These are phyloP conservation scores for Reticulitermes lucifugus DNA, from an alignment of 2,888 invertebrate species.

Conservation along the genomic window DNA sequence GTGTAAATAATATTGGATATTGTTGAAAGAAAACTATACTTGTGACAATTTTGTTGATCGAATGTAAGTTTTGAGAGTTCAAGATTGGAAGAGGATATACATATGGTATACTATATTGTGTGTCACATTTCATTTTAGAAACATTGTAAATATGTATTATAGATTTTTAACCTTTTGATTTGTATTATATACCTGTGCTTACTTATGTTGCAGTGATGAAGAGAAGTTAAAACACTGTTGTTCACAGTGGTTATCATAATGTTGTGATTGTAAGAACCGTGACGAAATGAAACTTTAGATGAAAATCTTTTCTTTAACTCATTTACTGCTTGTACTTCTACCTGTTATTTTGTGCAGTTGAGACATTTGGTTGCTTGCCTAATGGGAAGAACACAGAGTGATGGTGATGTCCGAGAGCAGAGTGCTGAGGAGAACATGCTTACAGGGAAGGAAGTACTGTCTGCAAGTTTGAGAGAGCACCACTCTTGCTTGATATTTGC, in stretches of 20 bases:
- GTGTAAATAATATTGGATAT: constrained; percentile 23
- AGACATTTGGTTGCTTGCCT: no score
- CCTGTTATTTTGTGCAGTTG: no score
- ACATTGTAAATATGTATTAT: constrained; percentile 48
- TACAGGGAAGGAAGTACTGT: no score
- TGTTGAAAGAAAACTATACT: background rate
- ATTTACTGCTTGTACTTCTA: no score
- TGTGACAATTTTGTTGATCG: constrained; percentile 37
- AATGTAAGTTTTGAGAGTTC: constrained; percentile 32
- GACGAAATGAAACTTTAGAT: constrained; percentile 12
- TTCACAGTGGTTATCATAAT: background rate
- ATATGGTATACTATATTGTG: constrained; percentile 22
- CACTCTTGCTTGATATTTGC: no score
- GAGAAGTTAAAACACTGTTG: background rate
- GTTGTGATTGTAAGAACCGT: constrained; percentile 35
- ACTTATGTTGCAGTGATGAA: background rate
- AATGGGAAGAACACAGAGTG: no score
- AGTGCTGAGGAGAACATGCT: no score
- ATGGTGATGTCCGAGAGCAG: no score
- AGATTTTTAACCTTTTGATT: constrained; percentile 43
- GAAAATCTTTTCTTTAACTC: background rate
- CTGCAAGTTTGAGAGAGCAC: no score
- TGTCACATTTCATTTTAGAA: constrained; percentile 38
- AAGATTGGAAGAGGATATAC: constrained; percentile 24
- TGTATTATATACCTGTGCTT: constrained; percentile 20